Conservation (phyloP, 2,113 vertebrate genomes). For the Dendropsophus ebraccatus region DNA sequence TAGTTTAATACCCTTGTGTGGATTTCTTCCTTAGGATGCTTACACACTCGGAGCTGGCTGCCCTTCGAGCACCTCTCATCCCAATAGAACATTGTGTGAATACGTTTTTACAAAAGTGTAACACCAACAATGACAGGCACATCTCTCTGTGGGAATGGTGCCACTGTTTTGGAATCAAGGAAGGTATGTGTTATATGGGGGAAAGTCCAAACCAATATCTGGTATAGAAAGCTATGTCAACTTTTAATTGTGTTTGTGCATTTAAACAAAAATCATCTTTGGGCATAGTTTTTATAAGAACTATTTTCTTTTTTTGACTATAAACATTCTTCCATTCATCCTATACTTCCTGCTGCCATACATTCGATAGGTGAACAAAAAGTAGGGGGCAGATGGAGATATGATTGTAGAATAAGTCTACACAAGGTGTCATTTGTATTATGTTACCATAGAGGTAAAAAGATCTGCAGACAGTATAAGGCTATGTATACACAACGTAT, state of each 20-base stretch:
- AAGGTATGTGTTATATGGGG: slow-evolving; percentile 79
- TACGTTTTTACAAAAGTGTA: slow-evolving; percentile 91
- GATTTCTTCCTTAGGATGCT: slow-evolving; percentile 79
- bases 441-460: no score
- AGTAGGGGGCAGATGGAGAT: neutral
- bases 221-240: no score
- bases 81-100: slow-evolving; percentile 99
- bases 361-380: neutral
- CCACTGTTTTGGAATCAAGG: slow-evolving; percentile 93
- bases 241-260: neutral
- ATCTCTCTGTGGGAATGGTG: slow-evolving; percentile 97
- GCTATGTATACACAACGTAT: no score
- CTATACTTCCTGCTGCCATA: no score
- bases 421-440: no score
- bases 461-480: no score
- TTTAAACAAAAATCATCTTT: neutral
- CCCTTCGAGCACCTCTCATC: slow-evolving; percentile 92
- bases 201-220: neutral
- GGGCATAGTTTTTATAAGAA: neutral
- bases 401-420: neutral
- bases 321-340: no score
- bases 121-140: slow-evolving; percentile 93
- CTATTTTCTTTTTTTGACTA: neutral
- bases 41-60: slow-evolving; percentile 94
- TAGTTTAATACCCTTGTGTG: neutral